phyloP scores from a whole-genome alignment of 1,140 invertebrate genomes.

The Lamellibrachia luymesi region DNA sequence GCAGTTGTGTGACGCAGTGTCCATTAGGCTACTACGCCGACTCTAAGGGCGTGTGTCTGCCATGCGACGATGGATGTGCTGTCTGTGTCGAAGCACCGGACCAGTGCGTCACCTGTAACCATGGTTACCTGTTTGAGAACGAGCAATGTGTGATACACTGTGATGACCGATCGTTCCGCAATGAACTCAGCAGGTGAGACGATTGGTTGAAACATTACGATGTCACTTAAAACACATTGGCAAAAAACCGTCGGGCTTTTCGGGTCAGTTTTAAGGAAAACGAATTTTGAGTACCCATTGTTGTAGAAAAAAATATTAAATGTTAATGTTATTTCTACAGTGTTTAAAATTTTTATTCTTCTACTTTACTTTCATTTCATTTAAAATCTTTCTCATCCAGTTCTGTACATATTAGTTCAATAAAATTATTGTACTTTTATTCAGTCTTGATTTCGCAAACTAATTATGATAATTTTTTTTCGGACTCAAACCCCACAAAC shows the following conservation, averaged over 20 bases:
- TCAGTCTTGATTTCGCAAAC: not conserved
- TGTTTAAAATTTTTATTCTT: not conserved
- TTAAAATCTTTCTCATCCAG: not conserved
- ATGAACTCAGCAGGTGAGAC: not conserved
- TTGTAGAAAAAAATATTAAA: not conserved
- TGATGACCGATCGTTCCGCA: not conserved
- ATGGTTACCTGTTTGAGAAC: constrained; percentile 12
- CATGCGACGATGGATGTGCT: constrained; percentile 9
- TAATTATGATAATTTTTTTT: not conserved
- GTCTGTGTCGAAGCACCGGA: constrained; percentile 17
- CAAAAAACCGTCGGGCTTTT: not conserved
- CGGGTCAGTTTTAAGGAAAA: not conserved
- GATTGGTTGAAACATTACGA: not conserved
- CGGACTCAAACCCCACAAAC: too few relatives aligned
- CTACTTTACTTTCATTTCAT: not conserved
- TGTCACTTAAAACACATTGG: not conserved
- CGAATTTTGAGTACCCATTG: not conserved
- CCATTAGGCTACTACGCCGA: not conserved
- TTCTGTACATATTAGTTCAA: not conserved
- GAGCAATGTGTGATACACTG: not conserved
- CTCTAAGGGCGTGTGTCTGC: not conserved
- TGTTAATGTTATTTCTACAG: too few relatives aligned
- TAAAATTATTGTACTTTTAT: not conserved
- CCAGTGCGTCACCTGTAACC: constrained; percentile 13
- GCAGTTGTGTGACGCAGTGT: constrained; percentile 2